Percentiles rank a stretch among this genome's conserved stretches.
These are phyloP conservation scores for Rotaria sp. DNA, from an alignment of 2,888 invertebrate species.

Conservation along the genomic window DNA sequence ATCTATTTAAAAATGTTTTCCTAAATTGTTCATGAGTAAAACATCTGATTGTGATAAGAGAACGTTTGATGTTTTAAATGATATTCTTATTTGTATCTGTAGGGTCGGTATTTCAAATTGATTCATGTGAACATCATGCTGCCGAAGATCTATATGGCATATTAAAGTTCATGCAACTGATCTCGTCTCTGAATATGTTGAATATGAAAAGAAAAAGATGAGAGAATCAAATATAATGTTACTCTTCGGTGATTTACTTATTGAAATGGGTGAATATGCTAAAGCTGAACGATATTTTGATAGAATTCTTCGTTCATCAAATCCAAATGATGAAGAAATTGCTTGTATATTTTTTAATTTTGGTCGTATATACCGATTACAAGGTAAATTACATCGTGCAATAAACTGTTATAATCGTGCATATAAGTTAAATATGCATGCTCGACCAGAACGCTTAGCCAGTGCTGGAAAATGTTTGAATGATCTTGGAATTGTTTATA, in stretches of 20 bases:
- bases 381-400: neutral
- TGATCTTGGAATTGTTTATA: conserved; percentile 19
- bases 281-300: conserved; percentile 10
- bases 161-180: neutral
- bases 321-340: conserved; percentile 23
- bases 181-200: neutral
- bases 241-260: neutral
- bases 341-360: conserved; percentile 25
- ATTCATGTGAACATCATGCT: neutral
- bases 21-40: too few relatives aligned
- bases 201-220: conserved; percentile 24
- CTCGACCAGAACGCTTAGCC: neutral
- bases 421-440: neutral
- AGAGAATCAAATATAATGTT: conserved; percentile 1
- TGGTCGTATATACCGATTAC: neutral
- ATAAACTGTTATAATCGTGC: neutral
- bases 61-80: too few relatives aligned
- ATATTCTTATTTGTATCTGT: too few relatives aligned
- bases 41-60: too few relatives aligned
- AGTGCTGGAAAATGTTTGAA: conserved; percentile 1
- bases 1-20: too few relatives aligned
- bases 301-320: neutral
- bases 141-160: neutral
- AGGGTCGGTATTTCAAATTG: conserved; percentile 21
- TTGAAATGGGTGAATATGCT: conserved; percentile 3